These are phyloP conservation scores for Enteromius unitaeniatus DNA, from an alignment of 2,797 vertebrate genomes.

Conservation along the genomic window DNA sequence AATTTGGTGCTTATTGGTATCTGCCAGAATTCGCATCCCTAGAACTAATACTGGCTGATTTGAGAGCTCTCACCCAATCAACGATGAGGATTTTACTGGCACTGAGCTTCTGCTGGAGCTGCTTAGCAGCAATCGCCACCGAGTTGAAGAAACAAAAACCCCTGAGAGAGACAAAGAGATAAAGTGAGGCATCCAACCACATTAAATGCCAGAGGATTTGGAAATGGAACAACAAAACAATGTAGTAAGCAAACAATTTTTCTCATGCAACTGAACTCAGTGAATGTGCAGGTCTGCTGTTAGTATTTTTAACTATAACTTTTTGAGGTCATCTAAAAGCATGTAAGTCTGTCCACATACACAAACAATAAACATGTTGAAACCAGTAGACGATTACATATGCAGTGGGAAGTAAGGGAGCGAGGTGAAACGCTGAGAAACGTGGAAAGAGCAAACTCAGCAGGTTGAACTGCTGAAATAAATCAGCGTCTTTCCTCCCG, in stretches of 20 bases:
- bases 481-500: slow-evolving; percentile 45
- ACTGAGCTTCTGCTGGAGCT: slow-evolving; percentile 92
- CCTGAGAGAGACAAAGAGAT: slow-evolving; percentile 72
- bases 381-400: background rate
- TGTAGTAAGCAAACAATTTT: slow-evolving; percentile 6
- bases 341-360: background rate
- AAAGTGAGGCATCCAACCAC: slow-evolving; percentile 1
- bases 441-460: slow-evolving; percentile 41
- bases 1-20: background rate
- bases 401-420: slow-evolving; percentile 11
- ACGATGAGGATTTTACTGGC: slow-evolving; percentile 94
- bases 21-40: background rate
- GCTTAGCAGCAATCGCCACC: slow-evolving; percentile 91
- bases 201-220: background rate
- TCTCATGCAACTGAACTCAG: background rate
- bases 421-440: slow-evolving; percentile 18
- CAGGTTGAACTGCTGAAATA: slow-evolving; percentile 45
- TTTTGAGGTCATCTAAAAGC: background rate
- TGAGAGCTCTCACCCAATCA: slow-evolving; percentile 87
- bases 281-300: background rate
- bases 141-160: slow-evolving; percentile 98
- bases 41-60: background rate
- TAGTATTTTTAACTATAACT: background rate
- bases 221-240: background rate
- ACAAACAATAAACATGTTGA: slow-evolving; percentile 14